Evolutionary conservation across 2,888 invertebrate species (phyloP).

Genomic region (Ormyrus nitidulus): DNA sequence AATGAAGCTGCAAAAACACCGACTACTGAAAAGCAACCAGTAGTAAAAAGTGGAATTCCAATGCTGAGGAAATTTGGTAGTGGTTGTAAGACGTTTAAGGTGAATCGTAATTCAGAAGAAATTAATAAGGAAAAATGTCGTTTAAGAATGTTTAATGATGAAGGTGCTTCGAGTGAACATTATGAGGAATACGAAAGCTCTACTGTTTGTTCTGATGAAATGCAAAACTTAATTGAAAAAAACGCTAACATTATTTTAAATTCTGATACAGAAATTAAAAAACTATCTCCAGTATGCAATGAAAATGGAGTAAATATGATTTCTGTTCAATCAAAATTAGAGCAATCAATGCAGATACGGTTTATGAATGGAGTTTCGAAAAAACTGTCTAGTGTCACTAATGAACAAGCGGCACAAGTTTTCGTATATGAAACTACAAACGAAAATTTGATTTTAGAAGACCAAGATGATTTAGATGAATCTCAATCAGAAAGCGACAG

Average conservation of each 20-base stretch:
- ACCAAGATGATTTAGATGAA: conserved; percentile 56
- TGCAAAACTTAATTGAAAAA: conserved; percentile 4
- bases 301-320: not conserved
- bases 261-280: not conserved
- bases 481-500: conserved; percentile 60
- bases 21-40: conserved; percentile 53
- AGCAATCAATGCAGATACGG: conserved; percentile 74
- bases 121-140: conserved; percentile 85
- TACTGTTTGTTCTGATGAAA: not conserved
- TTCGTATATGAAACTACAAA: conserved; percentile 3
- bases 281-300: not conserved
- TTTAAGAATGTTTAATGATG: conserved; percentile 82
- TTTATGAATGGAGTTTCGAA: conserved; percentile 62
- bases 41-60: conserved; percentile 51
- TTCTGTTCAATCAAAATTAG: conserved; percentile 70
- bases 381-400: conserved; percentile 9
- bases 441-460: conserved; percentile 5
- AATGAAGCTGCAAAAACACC: conserved; percentile 54
- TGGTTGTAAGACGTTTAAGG: conserved; percentile 37
- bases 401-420: not conserved
- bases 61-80: conserved; percentile 47
- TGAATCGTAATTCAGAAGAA: conserved; percentile 54
- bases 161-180: not conserved
- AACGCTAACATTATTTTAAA: conserved; percentile 24
- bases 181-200: conserved; percentile 10